Conservation (phyloP, 2,797 vertebrate genomes). For the Anguilla megastoma region DNA sequence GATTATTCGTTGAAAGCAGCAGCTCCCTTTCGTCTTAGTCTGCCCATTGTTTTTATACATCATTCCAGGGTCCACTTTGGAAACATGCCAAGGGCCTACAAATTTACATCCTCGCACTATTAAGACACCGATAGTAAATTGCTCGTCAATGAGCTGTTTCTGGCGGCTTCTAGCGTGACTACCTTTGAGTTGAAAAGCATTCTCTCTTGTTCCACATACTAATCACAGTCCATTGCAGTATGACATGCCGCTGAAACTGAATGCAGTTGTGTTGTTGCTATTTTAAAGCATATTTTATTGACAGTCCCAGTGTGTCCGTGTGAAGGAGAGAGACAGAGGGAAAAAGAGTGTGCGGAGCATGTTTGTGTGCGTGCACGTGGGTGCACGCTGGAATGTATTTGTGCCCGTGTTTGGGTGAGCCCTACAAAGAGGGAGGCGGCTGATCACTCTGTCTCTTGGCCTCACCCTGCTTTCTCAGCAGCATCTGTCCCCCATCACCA, state of each 20-base stretch:
- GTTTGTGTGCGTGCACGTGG: background rate
- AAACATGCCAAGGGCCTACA: constrained; percentile 40
- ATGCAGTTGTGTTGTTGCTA: background rate
- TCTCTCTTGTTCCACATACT: background rate
- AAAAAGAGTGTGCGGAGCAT: constrained; percentile 20
- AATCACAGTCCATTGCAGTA: background rate
- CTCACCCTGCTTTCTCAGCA: constrained; percentile 44
- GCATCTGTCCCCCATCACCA: constrained; percentile 61
- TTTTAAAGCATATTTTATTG: background rate
- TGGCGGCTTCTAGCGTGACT: background rate
- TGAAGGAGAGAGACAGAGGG: background rate
- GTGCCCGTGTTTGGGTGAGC: constrained; percentile 10
- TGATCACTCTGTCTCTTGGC: constrained; percentile 22
- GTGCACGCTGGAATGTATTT: background rate
- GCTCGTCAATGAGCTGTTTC: constrained; percentile 21
- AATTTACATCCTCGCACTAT: constrained; percentile 50
- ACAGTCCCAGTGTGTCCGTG: background rate
- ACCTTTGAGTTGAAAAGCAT: background rate
- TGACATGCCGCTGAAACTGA: background rate
- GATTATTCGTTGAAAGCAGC: constrained; percentile 35
- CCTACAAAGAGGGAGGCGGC: background rate
- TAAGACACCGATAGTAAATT: constrained; percentile 36
- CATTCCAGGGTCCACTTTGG: constrained; percentile 38
- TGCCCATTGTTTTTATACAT: constrained; percentile 37
- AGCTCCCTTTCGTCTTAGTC: background rate